Evolutionary conservation across 2,797 vertebrate species (phyloP).

Genomic region (Amniataba percoides): DNA sequence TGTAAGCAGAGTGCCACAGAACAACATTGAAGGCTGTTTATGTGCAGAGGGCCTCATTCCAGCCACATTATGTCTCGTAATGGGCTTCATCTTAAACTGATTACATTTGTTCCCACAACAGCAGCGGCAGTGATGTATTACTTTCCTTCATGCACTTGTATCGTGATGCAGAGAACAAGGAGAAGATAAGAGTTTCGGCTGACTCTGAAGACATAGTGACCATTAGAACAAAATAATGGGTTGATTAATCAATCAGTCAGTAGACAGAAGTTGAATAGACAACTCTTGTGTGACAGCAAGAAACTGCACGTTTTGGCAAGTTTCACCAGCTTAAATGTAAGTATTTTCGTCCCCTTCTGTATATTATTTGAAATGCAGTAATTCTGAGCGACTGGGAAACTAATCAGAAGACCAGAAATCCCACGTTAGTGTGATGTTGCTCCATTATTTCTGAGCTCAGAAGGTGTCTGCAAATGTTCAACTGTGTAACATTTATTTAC

Average conservation of each 20-base stretch:
- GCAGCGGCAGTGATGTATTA: conserved; percentile 32
- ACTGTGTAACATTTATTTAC: no score
- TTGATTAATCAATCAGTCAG: neutral
- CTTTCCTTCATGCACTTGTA: conserved; percentile 8
- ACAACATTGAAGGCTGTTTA: conserved; percentile 45
- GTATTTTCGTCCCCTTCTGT: neutral
- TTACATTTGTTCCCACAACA: conserved; percentile 43
- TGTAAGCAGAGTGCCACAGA: conserved; percentile 16
- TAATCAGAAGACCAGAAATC: no score
- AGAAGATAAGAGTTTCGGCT: neutral
- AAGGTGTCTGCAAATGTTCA: no score
- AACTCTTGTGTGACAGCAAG: neutral
- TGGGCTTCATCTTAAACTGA: conserved; percentile 58
- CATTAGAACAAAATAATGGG: neutral
- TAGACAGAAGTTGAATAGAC: neutral
- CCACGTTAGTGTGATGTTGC: no score
- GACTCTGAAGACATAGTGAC: neutral
- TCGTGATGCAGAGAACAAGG: neutral
- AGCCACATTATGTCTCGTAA: conserved; percentile 58
- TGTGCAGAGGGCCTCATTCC: conserved; percentile 41
- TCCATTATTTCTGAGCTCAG: no score
- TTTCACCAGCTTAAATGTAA: neutral
- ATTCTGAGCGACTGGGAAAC: no score
- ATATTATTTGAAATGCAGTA: neutral
- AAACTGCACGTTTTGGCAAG: neutral